These are phyloP conservation scores for Cepaea nemoralis DNA, from an alignment of 1,140 invertebrate genomes.

Conservation along the genomic window DNA sequence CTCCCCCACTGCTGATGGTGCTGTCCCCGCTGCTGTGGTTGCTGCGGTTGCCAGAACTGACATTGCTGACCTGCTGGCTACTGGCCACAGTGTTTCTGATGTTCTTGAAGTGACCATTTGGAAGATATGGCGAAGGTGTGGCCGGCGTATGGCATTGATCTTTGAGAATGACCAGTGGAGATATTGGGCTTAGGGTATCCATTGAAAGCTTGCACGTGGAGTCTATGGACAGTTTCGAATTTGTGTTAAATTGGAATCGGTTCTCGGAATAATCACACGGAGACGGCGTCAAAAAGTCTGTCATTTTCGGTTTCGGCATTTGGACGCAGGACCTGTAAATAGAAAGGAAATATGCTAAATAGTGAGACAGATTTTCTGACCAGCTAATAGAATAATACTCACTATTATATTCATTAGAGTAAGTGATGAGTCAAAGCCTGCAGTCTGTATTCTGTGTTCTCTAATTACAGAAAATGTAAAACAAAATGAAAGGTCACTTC, in stretches of 20 bases:
- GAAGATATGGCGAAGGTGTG: no score
- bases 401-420: no score
- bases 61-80: neutral
- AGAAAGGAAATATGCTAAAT: no score
- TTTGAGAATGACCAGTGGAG: constrained; percentile 12
- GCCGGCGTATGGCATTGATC: neutral
- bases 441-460: no score
- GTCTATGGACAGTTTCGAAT: constrained; percentile 24
- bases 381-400: no score
- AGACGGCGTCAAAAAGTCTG: constrained; percentile 24
- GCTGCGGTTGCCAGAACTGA: neutral
- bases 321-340: no score
- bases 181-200: constrained; percentile 19
- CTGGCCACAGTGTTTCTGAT: constrained; percentile 1
- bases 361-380: no score
- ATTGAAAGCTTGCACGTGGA: constrained; percentile 15
- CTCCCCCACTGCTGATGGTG: constrained; percentile 15
- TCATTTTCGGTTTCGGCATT: neutral
- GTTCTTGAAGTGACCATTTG: neutral
- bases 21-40: constrained; percentile 30
- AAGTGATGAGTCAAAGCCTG: no score
- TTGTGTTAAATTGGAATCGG: constrained; percentile 23
- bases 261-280: constrained; percentile 18
- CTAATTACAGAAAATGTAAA: no score
- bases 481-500: no score